These are phyloP conservation scores for Naja naja DNA, from an alignment of 2,113 vertebrate species.

Conservation along the genomic window DNA sequence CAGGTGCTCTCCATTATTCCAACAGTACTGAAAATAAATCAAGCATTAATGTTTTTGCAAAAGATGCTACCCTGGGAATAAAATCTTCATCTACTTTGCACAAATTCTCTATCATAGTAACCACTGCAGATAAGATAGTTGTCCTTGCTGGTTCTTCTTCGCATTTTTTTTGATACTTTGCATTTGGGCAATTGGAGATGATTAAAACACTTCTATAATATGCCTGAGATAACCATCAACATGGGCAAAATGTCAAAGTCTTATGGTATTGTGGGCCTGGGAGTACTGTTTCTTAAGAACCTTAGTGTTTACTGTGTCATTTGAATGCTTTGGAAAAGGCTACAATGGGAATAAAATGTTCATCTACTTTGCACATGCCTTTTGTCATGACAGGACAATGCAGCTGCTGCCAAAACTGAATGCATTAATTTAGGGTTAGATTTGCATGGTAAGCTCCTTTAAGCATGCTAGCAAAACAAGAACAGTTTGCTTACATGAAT, in stretches of 20 bases:
- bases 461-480: background rate
- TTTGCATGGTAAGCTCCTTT: background rate
- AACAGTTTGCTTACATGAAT: background rate
- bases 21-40: constrained; percentile 13
- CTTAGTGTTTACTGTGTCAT: background rate
- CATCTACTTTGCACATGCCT: background rate
- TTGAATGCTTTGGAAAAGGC: background rate
- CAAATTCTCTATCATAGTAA: background rate
- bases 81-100: background rate
- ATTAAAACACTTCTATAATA: background rate
- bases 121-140: background rate
- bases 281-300: background rate
- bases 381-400: too few relatives aligned
- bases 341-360: background rate
- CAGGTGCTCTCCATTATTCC: background rate
- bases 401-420: background rate
- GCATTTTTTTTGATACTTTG: background rate
- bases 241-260: background rate
- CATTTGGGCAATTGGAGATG: background rate
- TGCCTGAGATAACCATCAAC: background rate
- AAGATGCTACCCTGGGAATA: background rate
- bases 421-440: background rate
- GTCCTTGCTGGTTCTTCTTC: background rate
- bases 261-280: background rate
- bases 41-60: background rate